A percentile compares a stretch with the other conserved stretches of the same genome.
phyloP scores from a whole-genome alignment of 2,113 vertebrate genomes.

The Hypocryptadius cinnamomeus region DNA sequence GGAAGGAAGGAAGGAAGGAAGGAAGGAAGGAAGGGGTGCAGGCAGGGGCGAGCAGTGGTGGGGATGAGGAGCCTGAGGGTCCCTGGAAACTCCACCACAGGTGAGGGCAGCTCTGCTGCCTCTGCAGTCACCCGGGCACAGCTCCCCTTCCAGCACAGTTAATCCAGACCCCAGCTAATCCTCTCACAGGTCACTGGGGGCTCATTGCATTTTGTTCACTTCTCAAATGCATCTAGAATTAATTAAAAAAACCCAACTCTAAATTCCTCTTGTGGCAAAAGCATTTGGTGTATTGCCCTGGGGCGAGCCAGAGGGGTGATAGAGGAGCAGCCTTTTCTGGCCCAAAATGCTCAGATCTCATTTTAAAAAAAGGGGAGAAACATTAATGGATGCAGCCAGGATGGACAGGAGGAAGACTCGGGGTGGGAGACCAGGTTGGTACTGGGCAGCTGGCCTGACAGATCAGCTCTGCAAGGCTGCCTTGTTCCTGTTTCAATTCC shows the following conservation, averaged over 20 bases:
- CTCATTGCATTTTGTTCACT: conserved; percentile 33
- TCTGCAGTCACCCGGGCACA: neutral
- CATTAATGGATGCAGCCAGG: neutral
- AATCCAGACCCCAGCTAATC: conserved; percentile 58
- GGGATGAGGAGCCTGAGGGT: neutral
- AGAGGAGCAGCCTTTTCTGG: neutral
- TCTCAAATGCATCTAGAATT: conserved; percentile 34
- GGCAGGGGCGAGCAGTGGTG: neutral
- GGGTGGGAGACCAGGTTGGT: neutral
- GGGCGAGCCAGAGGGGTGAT: fast-evolving
- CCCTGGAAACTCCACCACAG: neutral
- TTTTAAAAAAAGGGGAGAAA: neutral
- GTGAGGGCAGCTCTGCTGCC: neutral
- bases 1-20: too few relatives aligned
- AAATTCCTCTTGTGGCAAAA: neutral
- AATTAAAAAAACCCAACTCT: neutral
- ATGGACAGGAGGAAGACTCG: neutral
- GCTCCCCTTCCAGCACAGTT: conserved; percentile 17
- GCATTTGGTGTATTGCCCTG: fast-evolving
- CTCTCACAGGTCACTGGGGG: conserved; percentile 31
- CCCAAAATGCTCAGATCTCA: neutral
- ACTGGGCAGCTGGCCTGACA: neutral
- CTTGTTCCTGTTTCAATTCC: neutral
- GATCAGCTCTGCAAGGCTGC: neutral
- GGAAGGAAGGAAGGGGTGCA: neutral